Base-by-base conservation (phyloP, 23 tunicate genomes). In the Styela plicata region DNA sequence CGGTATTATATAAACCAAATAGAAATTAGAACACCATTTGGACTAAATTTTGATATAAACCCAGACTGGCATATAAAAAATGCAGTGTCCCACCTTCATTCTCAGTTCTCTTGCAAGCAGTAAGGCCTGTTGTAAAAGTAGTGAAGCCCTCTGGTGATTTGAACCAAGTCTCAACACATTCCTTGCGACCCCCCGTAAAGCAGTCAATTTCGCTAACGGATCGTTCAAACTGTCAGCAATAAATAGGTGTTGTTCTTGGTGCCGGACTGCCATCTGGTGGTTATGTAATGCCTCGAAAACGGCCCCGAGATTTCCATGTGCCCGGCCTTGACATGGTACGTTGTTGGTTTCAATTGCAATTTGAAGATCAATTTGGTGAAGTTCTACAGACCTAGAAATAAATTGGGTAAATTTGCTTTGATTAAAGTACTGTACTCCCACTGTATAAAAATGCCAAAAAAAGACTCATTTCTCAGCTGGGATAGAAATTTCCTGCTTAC, bases 321-420 rank as follows among this genome's bases (percentile, higher is more conserved):
- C 97, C n/a, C 97, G 79, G 13, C 97, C 97, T 75, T 92, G 91
- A 79, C 90, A 86, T 24, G 97, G 90, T 27, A 73, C 64, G 88
- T 86, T 88, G 37, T 83, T 44, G 74, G 70, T 78, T 17, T 88
- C 79, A 33, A 73, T 70, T 2, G 97, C 85, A 2, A 92, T 80
- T 63, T 92, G 88, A 36, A 92, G 70, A 57, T 92, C 97, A n/a
- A 92, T 79, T 35, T 87, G 79, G 61, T 92, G 91, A 69, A 86
- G 87, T 22, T 85, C 73, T 16, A 92, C 44, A 25, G 97, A 85
- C 27, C 86, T 92, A 69, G 0, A 2, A 34, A 29, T n/a, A n/a
- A n/a, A n/a, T n/a, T n/a, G n/a, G n/a, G n/a, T n/a, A n/a, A n/a
- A n/a, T n/a, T n/a, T n/a, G n/a, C n/a, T n/a, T n/a, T n/a, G n/a